Conservation (phyloP, 2,113 vertebrate genomes). For the Cyrtonyx montezumae region DNA sequence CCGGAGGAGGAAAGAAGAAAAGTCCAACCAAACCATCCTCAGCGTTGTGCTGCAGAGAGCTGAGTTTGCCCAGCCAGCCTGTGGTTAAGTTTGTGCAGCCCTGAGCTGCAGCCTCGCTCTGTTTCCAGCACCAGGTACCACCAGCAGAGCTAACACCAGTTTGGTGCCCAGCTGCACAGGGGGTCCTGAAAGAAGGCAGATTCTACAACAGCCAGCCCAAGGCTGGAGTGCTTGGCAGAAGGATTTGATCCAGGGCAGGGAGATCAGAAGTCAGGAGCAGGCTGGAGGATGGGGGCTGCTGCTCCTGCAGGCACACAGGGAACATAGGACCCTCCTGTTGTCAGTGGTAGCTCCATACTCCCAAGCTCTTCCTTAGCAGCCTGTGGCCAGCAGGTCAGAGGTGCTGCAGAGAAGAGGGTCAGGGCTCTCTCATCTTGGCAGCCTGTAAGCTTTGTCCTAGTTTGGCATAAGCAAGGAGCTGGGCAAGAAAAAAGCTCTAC, state of each 20-base stretch:
- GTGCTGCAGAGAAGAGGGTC: background rate
- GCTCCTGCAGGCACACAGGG: background rate
- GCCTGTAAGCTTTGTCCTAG: background rate
- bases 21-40: background rate
- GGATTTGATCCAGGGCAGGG: background rate
- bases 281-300: background rate
- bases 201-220: background rate
- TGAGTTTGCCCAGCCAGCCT: background rate
- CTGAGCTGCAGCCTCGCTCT: background rate
- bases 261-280: background rate
- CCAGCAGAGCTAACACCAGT: background rate
- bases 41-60: rapidly evolving
- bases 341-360: background rate
- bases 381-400: background rate
- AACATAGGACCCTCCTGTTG: background rate
- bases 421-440: background rate
- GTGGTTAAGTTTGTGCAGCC: background rate
- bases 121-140: background rate
- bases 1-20: background rate
- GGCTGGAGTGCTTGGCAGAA: background rate
- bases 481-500: background rate
- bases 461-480: background rate
- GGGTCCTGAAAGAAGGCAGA: background rate
- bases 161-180: background rate
- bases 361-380: background rate